Percentiles rank a stretch among this genome's conserved stretches.
These are phyloP conservation scores for Melanotaenia pygmaea DNA, from an alignment of 2,797 vertebrate genomes.

Conservation along the genomic window DNA sequence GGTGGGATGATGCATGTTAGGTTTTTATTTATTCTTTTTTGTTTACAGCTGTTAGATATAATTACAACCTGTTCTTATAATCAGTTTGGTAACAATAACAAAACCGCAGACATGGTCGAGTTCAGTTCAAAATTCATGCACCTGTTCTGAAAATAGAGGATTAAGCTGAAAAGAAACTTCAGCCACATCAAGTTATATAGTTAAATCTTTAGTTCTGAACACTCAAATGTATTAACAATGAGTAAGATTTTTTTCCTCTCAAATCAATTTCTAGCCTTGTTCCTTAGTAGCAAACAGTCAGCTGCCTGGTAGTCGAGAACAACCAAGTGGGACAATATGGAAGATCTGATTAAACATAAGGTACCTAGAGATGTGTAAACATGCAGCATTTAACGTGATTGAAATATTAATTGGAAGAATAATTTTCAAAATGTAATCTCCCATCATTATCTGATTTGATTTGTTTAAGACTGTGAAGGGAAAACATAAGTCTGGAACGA, in stretches of 20 bases:
- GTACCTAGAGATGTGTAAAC: too few relatives aligned
- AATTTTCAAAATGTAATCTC: neutral
- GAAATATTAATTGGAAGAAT: neutral
- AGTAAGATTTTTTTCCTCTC: neutral
- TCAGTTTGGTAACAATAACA: slow-evolving; percentile 1
- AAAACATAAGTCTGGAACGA: neutral
- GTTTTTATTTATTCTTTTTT: neutral
- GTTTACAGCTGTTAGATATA: neutral
- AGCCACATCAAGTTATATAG: neutral
- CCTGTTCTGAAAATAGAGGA: neutral
- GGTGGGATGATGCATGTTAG: neutral
- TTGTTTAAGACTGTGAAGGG: neutral
- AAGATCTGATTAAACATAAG: too few relatives aligned
- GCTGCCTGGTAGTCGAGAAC: neutral
- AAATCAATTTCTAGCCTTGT: neutral
- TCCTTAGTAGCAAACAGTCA: neutral
- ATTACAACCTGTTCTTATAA: neutral
- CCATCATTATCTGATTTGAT: neutral
- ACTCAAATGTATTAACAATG: neutral
- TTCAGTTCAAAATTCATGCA: slow-evolving; percentile 1
- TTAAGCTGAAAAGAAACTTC: neutral
- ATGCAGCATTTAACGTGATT: too few relatives aligned
- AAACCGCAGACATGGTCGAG: neutral
- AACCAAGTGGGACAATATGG: too few relatives aligned
- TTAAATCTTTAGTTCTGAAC: neutral